Base-by-base conservation (phyloP, 2,888 invertebrate species). In the Hedychridium roseum region DNA sequence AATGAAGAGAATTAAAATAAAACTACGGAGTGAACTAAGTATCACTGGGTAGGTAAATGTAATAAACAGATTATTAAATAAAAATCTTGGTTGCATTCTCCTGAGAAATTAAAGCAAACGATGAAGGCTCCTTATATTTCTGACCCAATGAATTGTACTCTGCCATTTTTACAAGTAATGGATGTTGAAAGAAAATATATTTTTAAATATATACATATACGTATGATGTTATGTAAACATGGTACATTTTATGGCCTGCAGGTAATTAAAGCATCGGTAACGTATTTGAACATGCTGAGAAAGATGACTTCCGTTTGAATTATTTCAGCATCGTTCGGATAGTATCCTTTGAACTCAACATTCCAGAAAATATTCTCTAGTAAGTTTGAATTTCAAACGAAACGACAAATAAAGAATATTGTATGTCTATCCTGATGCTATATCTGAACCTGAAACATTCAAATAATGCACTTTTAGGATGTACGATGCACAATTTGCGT, bases 201-300 rank as follows among this genome's bases (percentile, higher is more conserved):
- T 59, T 32, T 0, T 7, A 4, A 27, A 39, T n/a, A n/a, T n/a
- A 32, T 28, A 1, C 0, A 15, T 21, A 4, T 1, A 11, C 15
- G 16, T 7, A 16, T 17, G 26, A 11, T 32, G n/a, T 6, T 2
- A 32, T 35, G 3, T 5, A 26, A 1, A 1, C 30, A 6, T 36
- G 2, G 16, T 27, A 2, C 23, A 41, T 12, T n/a, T 16, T 55
- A 48, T 6, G n/a, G n/a, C n/a, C n/a, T n/a, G n/a, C 27, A 67
- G 67, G 50, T 66, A 0, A 15, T 66, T n/a, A 67, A 62, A 49
- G 47, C 64, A 2, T 39, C 67, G 1, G 2, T 67, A n/a, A 60
- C 56, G 5, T 67, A 64, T 18, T 40, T 66, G n/a, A 66, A 62
- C 21, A 28, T 66, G 34, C 49, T 66, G 1, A 61, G 64, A 36